Base-by-base conservation (phyloP, 2,888 invertebrate genomes). In the Lysandra bellargus region DNA sequence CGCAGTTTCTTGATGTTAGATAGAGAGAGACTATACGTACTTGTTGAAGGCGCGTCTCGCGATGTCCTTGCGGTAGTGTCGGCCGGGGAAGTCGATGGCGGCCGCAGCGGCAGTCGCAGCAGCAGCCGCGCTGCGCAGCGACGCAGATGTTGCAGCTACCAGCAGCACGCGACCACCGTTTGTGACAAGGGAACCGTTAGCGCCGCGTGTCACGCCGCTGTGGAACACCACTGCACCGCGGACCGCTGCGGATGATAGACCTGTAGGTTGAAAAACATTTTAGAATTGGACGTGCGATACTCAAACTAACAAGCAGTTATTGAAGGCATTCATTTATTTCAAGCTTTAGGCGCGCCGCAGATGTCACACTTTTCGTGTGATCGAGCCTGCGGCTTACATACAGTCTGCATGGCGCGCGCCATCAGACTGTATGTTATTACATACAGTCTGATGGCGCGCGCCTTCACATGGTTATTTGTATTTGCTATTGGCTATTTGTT, bases 101-200 rank as follows among this genome's bases (percentile, higher is more conserved):
- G 95, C 92, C 33, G 97, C 98, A 30, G 97, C 96, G 79, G 95
- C 92, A 0, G 97, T 97, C 30, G 98, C 98, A 81, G 95, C 96
- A 0, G 95, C 95, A 0, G 97, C 97, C 2, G 98, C 98, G 7
- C 94, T 91, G 0, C 96, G 95, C 73, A 99, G 94, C 33, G 96
- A 95, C 0, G 95, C 89, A 0, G 97, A 97, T 73, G 97, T 87
- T 1, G 97, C 96, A 44, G 98, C 97, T 44, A 97, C 86, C 80
- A 97, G 96, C 78, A 99, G 91, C n/a, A 99, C 99, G 83, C 99
- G 95, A 0, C 99, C 99, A 30, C 97, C 97, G 88, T 97, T 97
- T 40, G 99, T 98, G 53, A 98, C 95, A 75, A 97, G 90, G 75
- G 96, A 94, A 9, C 95, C 96, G 80, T 95, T 92, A 0, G 93